These are phyloP conservation scores for Cricetomys ansorgei DNA, from an alignment of 2,113 vertebrate genomes.

Conservation along the genomic window DNA sequence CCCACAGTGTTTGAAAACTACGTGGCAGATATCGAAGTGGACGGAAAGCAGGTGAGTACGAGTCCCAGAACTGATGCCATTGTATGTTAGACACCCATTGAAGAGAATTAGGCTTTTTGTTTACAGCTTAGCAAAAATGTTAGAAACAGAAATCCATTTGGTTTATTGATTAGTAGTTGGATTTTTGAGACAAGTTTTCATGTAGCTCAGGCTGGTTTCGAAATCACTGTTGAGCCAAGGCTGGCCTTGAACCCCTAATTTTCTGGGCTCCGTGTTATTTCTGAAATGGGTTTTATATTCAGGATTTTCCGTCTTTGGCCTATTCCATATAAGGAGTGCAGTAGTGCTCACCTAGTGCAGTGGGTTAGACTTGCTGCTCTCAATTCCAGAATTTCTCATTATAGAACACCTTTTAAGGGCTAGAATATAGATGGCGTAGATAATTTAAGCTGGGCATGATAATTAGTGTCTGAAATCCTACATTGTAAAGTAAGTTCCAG, in stretches of 20 bases:
- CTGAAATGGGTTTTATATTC: not conserved
- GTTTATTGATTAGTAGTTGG: not conserved
- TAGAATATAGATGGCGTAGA: not conserved
- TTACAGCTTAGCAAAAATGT: not conserved
- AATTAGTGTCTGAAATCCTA: not conserved
- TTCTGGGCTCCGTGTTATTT: not conserved
- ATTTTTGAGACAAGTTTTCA: not conserved
- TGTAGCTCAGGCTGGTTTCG: not conserved
- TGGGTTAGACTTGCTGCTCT: not conserved
- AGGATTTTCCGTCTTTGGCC: not conserved
- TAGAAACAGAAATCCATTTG: not conserved
- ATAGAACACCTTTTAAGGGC: not conserved
- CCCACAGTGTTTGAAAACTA: constrained; percentile 99
- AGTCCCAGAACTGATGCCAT: not conserved
- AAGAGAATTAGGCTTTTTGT: not conserved
- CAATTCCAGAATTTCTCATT: not conserved
- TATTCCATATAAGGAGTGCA: not conserved
- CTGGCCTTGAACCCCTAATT: not conserved
- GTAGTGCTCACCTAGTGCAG: not conserved
- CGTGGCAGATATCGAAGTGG: constrained; percentile 98
- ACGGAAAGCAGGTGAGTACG: constrained; percentile 94
- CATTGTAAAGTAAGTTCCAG: not conserved
- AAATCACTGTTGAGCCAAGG: not conserved
- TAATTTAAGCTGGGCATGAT: not conserved
- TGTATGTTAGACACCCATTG: not conserved